Base-by-base conservation (phyloP, 2,888 invertebrate species). In the Aromia moschata region DNA sequence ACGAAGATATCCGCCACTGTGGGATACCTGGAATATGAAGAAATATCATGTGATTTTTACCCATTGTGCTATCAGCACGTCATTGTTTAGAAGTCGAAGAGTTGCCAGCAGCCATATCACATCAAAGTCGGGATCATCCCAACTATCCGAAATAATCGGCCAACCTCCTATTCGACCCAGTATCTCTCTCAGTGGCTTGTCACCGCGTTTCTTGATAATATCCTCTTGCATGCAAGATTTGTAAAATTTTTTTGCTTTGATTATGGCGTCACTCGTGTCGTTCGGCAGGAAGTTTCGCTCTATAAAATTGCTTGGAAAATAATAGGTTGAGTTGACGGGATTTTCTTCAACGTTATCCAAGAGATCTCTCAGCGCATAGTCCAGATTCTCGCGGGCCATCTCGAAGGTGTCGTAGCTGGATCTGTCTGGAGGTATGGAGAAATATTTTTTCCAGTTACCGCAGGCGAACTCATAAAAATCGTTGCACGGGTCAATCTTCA, bases 361-460 rank as follows among this genome's bases (percentile, higher is more conserved):
- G 10, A 92, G 79, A 66, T 89, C 87, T 73, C 84, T 86, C 38
- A 93, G 78, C 1, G 90, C 87, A 0, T 84, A 75, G 74, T 92
- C 91, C 43, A 93, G 80, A 69, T 91, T 92, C 81, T 94, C 93
- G 69, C 93, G 84, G 3, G 96, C 82, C 85, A 93, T 92, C 82
- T 94, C 94, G 77, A 96, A 96, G 0, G 93, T 95, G 70, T 94
- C 94, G 79, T 92, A 95, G 2, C 91, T 89, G 3, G 92, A 89
- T 80, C 93, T 92, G 73, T 95, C 95, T 47, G 92, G 89, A 1
- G 96, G 96, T 72, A 96, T 93, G 0, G 93, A 91, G 80, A 95
- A 92, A 37, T 88, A 83, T 47, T 87, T 86, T 25, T 89, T 87
- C 94, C 94, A 95, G 71, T 93, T 93, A 0, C 94, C 94, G 76